A percentile compares a stretch with the other conserved stretches of the same genome.
Conservation (phyloP, 2,888 invertebrate species). For the Eupithecia subumbrata region DNA sequence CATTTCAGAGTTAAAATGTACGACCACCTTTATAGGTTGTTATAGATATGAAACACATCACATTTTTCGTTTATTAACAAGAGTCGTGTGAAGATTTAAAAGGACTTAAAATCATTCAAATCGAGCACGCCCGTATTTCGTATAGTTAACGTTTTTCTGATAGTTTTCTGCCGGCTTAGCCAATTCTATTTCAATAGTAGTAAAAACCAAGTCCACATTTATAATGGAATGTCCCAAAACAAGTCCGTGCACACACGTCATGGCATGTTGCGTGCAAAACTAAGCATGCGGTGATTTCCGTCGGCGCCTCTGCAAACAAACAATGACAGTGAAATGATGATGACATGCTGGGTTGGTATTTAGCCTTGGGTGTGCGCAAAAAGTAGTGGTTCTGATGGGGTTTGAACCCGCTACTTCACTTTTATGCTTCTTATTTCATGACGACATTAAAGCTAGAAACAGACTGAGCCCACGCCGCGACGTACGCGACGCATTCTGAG, state of each 20-base stretch:
- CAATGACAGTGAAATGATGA: conserved; percentile 53
- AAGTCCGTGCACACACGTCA: conserved; percentile 24
- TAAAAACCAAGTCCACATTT: not conserved
- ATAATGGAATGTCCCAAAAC: conserved; percentile 21
- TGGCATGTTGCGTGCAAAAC: conserved; percentile 51
- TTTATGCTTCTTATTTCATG: not conserved
- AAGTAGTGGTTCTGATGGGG: not conserved
- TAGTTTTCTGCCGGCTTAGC: not conserved
- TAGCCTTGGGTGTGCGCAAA: conserved; percentile 26
- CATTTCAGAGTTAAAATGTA: not conserved
- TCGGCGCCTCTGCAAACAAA: conserved; percentile 78
- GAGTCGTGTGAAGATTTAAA: no score
- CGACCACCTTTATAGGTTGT: not conserved
- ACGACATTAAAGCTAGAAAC: no score
- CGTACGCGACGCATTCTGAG: no score
- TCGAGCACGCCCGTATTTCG: not conserved
- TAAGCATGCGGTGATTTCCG: conserved; percentile 81
- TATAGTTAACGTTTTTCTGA: not conserved
- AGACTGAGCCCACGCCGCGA: no score
- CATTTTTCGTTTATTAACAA: no score
- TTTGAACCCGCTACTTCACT: conserved; percentile 1
- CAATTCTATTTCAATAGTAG: not conserved
- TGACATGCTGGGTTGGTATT: conserved; percentile 49
- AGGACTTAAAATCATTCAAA: not conserved
- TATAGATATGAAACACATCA: not conserved